phyloP scores from a whole-genome alignment of 1,140 invertebrate species.

The Eumaeus atala region DNA sequence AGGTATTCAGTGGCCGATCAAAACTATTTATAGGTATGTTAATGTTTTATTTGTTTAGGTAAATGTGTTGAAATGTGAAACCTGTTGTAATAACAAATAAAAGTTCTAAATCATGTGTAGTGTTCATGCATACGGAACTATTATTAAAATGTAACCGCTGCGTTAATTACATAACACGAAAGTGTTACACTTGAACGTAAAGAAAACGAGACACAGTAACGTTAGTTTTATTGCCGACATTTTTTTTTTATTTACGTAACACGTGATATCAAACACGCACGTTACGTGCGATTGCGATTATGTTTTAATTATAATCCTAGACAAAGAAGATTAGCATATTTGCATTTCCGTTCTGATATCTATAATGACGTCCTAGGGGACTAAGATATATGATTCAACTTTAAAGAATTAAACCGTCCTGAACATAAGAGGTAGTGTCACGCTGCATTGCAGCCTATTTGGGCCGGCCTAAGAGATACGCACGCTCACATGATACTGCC shows the following conservation, averaged over 20 bases:
- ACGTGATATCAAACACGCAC: background rate
- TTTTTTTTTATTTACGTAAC: slow-evolving; percentile 5
- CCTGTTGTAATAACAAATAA: too few relatives aligned
- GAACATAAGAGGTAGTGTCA: background rate
- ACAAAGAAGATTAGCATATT: slow-evolving; percentile 8
- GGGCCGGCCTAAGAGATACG: too few relatives aligned
- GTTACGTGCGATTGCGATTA: background rate
- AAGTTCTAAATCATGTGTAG: too few relatives aligned
- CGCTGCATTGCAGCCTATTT: too few relatives aligned
- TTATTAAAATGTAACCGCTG: slow-evolving; percentile 2
- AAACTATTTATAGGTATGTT: too few relatives aligned
- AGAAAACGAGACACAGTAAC: slow-evolving; percentile 39
- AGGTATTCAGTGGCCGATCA: too few relatives aligned
- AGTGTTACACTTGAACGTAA: slow-evolving; percentile 38
- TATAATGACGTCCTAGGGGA: background rate
- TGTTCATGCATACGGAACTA: background rate
- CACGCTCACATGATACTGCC: too few relatives aligned
- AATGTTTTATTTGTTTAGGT: too few relatives aligned
- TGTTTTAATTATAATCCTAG: background rate
- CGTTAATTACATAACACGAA: slow-evolving; percentile 42
- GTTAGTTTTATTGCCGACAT: slow-evolving; percentile 7
- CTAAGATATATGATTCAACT: background rate
- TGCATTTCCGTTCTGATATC: background rate
- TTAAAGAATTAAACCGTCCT: too few relatives aligned
- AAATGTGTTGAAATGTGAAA: too few relatives aligned